phyloP scores from a whole-genome alignment of 2,797 vertebrate species.

The Rhinophrynus dorsalis region DNA sequence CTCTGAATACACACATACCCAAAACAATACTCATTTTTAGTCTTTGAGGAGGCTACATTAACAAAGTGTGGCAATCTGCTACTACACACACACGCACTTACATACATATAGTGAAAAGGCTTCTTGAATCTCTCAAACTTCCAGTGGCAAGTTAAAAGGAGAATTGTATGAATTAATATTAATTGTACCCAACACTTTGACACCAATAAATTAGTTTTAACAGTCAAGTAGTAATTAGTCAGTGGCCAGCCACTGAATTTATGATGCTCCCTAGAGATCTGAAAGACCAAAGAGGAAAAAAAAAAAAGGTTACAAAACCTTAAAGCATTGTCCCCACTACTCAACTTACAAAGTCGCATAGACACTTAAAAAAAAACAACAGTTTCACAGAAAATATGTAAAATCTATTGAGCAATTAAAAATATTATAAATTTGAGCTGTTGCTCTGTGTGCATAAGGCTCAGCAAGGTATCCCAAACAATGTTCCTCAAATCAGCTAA shows the following conservation, averaged over 20 bases:
- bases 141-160: slow-evolving; percentile 49
- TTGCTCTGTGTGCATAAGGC: slow-evolving; percentile 73
- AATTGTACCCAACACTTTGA: slow-evolving; percentile 57
- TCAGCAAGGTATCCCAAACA: slow-evolving; percentile 71
- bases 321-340: slow-evolving; percentile 89
- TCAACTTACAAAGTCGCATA: slow-evolving; percentile 75
- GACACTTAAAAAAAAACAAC: slow-evolving; percentile 71
- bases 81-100: no score
- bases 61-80: no score
- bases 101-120: no score
- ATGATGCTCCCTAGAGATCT: slow-evolving; percentile 70
- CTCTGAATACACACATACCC: no score
- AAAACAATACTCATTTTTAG: no score
- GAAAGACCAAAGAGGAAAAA: slow-evolving; percentile 68
- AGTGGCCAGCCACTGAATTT: slow-evolving; percentile 79
- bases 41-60: no score
- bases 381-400: slow-evolving; percentile 74
- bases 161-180: slow-evolving; percentile 51
- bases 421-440: slow-evolving; percentile 73
- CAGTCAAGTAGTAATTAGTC: slow-evolving; percentile 69
- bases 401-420: slow-evolving; percentile 76
- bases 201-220: slow-evolving; percentile 64
- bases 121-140: slow-evolving; percentile 5
- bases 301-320: slow-evolving; percentile 73
- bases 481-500: slow-evolving; percentile 83